Evolutionary conservation across 2,888 invertebrate species (phyloP).

Genomic region (Ormyrus rosae): DNA sequence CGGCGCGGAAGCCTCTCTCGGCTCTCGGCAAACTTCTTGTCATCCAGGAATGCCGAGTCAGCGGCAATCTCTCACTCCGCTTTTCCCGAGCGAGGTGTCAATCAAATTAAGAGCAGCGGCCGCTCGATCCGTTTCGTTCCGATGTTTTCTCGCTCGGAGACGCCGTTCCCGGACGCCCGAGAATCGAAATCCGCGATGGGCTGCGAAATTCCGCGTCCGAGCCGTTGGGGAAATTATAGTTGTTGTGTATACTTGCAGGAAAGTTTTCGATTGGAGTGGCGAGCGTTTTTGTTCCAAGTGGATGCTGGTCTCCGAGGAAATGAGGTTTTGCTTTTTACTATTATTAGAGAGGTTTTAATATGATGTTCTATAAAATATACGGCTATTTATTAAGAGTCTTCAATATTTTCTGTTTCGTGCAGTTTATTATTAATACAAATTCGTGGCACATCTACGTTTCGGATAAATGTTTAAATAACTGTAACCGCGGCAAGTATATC

Average conservation of each 20-base stretch:
- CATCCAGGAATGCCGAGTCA: conserved; percentile 34
- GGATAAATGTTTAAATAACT: no score
- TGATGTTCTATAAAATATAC: no score
- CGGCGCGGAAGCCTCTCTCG: neutral
- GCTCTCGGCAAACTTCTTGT: conserved; percentile 29
- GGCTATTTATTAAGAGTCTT: no score
- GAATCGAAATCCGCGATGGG: conserved; percentile 28
- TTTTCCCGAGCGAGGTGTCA: conserved; percentile 56
- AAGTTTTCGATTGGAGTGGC: no score
- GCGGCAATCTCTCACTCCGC: neutral
- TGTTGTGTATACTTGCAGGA: neutral
- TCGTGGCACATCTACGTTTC: no score
- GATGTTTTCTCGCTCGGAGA: conserved; percentile 16
- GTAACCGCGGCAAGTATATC: no score
- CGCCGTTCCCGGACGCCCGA: conserved; percentile 9
- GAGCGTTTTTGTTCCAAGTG: no score
- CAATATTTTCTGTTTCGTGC: no score
- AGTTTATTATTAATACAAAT: no score
- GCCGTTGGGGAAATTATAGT: neutral
- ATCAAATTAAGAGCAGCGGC: conserved; percentile 56
- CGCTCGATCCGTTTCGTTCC: conserved; percentile 16
- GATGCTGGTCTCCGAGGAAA: no score
- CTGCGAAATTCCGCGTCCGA: neutral
- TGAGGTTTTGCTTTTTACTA: no score
- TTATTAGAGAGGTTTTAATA: no score